Base-by-base conservation (phyloP, 2,797 vertebrate genomes). In the Pseudomugil tenellus region DNA sequence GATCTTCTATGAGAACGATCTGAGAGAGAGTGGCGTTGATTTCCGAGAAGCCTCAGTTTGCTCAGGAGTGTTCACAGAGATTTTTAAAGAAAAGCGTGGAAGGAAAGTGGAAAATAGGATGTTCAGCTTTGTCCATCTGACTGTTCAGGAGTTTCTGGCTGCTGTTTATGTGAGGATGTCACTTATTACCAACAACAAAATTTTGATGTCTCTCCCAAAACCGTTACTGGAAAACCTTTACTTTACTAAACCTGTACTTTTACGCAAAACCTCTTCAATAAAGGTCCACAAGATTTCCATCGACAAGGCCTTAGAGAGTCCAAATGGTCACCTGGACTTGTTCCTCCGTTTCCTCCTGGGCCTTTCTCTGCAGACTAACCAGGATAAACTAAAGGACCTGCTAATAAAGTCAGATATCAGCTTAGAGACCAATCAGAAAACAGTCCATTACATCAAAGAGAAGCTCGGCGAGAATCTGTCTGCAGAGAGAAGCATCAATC, bases 281-380 rank as follows among this genome's bases (percentile, higher is more conserved):
- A 32, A 59, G 0, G 28, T 58, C 26, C 39, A 77, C 37, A 69
- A 7, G 34, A 46, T 21, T 25, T 56, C 16, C 10, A 62, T 81
- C 4, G n/a, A 74, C 58, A 64, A 32, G 59, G 32, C 80, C 17
- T 35, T 82, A 1, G 17, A 67, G 29, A 78, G 43, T 70, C 54
- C 26, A 51, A 67, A 60, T 4, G 80, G 76, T 9, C 69, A 78
- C 29, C 25, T 82, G 61, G 76, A 82, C 29, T 1, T 81, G 41
- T 81, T 81, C 65, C 80, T 78, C 0, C 73, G 79, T 19, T 77
- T 81, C 64, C 53, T 81, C 28, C 32, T 77, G 41, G 79, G 66
- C 26, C 65, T 73, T 4, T 80, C 71, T 0, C 48, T 72, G 34
- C 1, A 39, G 11, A 55, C 25, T 34, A 79, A 73, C 35, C 65